Base-by-base conservation (phyloP, 2,888 invertebrate species). In the Caenorhabditis plicata region DNA sequence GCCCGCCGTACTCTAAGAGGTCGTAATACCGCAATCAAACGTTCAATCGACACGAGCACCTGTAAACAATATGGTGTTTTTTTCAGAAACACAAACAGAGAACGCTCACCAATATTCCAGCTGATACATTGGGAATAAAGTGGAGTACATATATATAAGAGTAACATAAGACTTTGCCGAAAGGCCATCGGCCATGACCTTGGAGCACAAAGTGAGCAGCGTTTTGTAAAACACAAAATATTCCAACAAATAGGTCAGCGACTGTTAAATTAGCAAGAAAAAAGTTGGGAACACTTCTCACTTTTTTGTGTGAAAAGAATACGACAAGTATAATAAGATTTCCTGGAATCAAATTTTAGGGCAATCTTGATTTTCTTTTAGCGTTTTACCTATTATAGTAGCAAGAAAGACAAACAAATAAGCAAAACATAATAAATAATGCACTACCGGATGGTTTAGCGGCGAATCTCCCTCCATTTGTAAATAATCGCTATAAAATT, bases 201-300 rank as follows among this genome's bases (percentile, higher is more conserved):
- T 60, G 55, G 29, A 77, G 52, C 27, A 80, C 81, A 8, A 74
- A 75, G 17, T 81, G 77, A 2, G 88, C 88, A 65, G 91, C 85
- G 81, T 90, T 92, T 81, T 91, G 92, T 82, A 90, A 89, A 48
- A 92, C 90, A 82, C 92, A 92, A 83, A 92, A 92, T 49, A 91
- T 86, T 17, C 90, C 91, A 17, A 92, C 92, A 79, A 90, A 90
- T 70, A 92, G 87, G 83, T 92, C 92, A 7, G 92, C 92, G 47
- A 90, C 64, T 0, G 92, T 92, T 69, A 92, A 84, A 83, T 92
- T 92, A 23, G 91, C 91, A 80, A 92, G 83, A 82, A 92, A 92
- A 83, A 92, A 91, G 83, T 92, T 92, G 27, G 92, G 92, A 71
- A 90, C 89, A 40, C 90, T 90, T 50, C 91, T 87, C 74, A 92